Conservation (phyloP, 2,888 invertebrate species). For the Cecidostiba fungosa region DNA sequence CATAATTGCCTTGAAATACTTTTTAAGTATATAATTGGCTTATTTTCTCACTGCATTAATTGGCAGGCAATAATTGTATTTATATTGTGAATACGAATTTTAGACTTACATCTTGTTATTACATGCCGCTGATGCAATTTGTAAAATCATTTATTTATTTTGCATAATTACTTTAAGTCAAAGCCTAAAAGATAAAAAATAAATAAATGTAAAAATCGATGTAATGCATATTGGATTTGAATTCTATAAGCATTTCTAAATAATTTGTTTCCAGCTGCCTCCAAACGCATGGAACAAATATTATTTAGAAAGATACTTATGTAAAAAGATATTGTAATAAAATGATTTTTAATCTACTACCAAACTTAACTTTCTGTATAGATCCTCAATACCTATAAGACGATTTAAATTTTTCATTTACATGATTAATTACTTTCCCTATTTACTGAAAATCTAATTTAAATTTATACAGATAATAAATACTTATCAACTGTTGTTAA, state of each 20-base stretch:
- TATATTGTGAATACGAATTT: conserved; percentile 64
- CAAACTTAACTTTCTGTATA: not conserved
- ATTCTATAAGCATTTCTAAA: conserved; percentile 37
- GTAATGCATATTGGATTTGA: conserved; percentile 34
- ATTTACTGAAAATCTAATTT: too few species aligned
- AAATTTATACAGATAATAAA: too few species aligned
- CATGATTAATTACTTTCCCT: too few species aligned
- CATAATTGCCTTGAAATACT: conserved; percentile 55
- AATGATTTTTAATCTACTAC: conserved; percentile 46
- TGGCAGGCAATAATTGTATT: conserved; percentile 61
- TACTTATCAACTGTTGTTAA: not conserved
- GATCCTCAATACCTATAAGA: not conserved
- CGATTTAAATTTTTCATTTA: too few species aligned
- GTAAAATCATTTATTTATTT: conserved; percentile 64
- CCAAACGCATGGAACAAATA: not conserved
- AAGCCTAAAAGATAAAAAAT: conserved; percentile 36
- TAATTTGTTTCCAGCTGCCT: conserved; percentile 30
- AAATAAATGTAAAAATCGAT: conserved; percentile 45
- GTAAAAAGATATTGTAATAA: conserved; percentile 60
- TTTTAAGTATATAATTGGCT: conserved; percentile 56
- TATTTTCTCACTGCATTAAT: conserved; percentile 56
- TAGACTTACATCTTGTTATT: conserved; percentile 60
- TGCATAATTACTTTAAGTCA: conserved; percentile 48
- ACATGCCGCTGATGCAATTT: conserved; percentile 53
- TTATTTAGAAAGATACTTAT: conserved; percentile 43